These are phyloP conservation scores for Phrixothrix hirtus DNA, from an alignment of 2,888 invertebrate genomes.

Conservation along the genomic window DNA sequence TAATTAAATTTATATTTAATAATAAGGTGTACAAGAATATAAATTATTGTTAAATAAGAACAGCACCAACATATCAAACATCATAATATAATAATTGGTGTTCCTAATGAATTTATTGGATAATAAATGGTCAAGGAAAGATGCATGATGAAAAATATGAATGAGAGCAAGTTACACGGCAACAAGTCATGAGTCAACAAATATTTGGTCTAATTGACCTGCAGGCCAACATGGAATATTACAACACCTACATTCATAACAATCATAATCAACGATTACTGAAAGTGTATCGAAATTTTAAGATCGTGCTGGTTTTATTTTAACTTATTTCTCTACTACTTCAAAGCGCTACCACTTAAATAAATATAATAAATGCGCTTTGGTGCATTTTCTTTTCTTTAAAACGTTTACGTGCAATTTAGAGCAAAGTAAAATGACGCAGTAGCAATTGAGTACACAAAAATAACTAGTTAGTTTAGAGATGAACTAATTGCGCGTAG, in stretches of 20 bases:
- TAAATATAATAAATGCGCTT: not conserved
- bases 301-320: too few relatives aligned
- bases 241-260: conserved; percentile 49
- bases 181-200: conserved; percentile 45
- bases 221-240: conserved; percentile 55
- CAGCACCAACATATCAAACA: not conserved
- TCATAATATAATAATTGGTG: conserved; percentile 16
- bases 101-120: conserved; percentile 29
- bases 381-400: conserved; percentile 7
- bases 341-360: not conserved
- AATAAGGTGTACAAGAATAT: not conserved
- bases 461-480: conserved; percentile 24
- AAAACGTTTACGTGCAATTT: conserved; percentile 10
- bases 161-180: conserved; percentile 26
- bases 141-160: conserved; percentile 25
- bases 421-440: conserved; percentile 14
- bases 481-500: conserved; percentile 36
- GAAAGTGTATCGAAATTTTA: not conserved
- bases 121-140: conserved; percentile 31
- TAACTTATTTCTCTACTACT: too few relatives aligned
- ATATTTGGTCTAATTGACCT: conserved; percentile 55
- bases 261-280: not conserved
- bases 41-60: not conserved
- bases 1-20: not conserved
- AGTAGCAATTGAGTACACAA: conserved; percentile 28